These are phyloP conservation scores for Steinernema carpocapsae DNA, from an alignment of 2,888 invertebrate species.

Conservation along the genomic window DNA sequence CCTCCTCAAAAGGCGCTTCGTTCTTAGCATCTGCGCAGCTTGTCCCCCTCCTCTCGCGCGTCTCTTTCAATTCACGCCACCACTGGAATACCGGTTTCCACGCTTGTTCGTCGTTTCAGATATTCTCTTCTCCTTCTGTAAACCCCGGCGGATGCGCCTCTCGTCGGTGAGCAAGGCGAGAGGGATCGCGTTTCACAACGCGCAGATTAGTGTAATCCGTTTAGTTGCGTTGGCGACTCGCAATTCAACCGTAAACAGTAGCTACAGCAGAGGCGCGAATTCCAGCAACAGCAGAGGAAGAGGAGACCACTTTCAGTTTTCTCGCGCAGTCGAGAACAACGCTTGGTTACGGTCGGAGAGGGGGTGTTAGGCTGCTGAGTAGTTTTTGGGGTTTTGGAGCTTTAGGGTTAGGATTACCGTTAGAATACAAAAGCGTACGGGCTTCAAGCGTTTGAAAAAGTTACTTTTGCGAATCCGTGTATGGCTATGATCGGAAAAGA, in stretches of 20 bases:
- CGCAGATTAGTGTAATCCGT: conserved; percentile 34
- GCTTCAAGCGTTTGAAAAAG: too few species aligned
- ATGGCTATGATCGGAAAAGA: too few species aligned
- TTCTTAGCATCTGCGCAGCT: background rate
- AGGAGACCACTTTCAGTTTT: conserved; percentile 9
- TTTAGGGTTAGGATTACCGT: background rate
- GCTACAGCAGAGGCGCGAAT: background rate
- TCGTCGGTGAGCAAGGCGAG: background rate
- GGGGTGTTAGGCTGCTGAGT: background rate
- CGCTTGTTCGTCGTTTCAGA: conserved; percentile 17
- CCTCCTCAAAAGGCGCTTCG: background rate
- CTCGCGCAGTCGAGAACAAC: background rate
- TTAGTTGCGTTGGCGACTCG: conserved; percentile 28
- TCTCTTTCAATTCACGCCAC: background rate
- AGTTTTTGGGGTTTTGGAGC: background rate
- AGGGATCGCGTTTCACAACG: conserved; percentile 13
- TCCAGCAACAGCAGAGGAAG: too few species aligned
- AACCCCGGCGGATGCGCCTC: background rate
- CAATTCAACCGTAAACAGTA: conserved; percentile 26
- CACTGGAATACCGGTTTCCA: background rate
- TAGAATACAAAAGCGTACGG: too few species aligned
- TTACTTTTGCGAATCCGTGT: too few species aligned
- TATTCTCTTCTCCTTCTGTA: conserved; percentile 15
- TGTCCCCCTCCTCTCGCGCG: background rate
- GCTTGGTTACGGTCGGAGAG: conserved; percentile 4